Evolutionary conservation across 1,140 invertebrate genomes (phyloP).

Genomic region (Drosophila nikananu): DNA sequence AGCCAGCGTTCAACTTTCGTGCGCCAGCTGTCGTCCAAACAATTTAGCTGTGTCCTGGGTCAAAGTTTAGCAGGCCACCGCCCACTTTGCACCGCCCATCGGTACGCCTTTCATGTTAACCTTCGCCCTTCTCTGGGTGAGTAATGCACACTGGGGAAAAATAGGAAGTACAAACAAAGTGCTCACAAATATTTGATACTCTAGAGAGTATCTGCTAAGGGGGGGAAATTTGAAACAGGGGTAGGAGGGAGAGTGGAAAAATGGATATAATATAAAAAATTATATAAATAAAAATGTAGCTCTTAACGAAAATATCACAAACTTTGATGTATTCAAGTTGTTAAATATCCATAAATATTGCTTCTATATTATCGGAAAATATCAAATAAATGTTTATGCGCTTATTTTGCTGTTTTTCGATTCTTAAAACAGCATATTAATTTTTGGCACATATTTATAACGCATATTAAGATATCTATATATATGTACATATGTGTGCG

Average conservation of each 20-base stretch:
- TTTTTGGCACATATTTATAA: no score
- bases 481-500: no score
- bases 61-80: constrained; percentile 71
- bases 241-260: neutral
- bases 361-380: no score
- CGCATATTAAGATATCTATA: no score
- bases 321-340: no score
- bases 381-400: no score
- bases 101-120: constrained; percentile 15
- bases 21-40: constrained; percentile 74
- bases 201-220: neutral
- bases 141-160: constrained; percentile 21
- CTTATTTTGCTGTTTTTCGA: no score
- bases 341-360: no score
- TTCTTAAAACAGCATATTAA: no score
- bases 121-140: constrained; percentile 34
- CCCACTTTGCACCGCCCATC: neutral
- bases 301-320: no score
- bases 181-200: neutral
- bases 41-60: constrained; percentile 75
- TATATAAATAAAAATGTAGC: no score
- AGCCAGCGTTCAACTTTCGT: constrained; percentile 66
- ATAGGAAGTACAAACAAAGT: neutral
- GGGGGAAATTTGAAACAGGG: neutral
- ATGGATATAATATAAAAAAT: no score